Evolutionary conservation across 2,113 vertebrate species (phyloP), one percentile per base, ranked within the genome.

Genomic region (Microcebus murinus): DNA sequence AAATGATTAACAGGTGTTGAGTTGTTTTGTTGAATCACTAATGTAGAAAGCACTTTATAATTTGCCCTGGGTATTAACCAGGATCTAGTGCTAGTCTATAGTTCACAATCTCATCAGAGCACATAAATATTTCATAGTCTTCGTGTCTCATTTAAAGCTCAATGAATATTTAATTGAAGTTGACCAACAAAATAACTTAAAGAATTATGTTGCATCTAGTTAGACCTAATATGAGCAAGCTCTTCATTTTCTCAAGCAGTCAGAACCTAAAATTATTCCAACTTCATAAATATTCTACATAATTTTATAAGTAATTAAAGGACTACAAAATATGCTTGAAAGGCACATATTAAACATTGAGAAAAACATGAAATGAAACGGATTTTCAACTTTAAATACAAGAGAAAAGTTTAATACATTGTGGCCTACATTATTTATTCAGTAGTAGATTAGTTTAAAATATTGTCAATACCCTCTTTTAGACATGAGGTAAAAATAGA

Each of bases 81-180:
- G 90, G 79, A 95, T 95, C 81, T 94, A 88, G 48, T 91, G 94
- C 87, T 94, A 88, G 48, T 86, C 73, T 76, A 81, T 42, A 63
- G 74, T 76, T 97, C 93, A 96, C 65, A 95, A 67, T 94, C 94
- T 97, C 91, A 77, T 97, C 89, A 93, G 42, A 91, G 57, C 67
- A 97, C 0, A 42, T 97, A 97, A 97, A 97, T 97, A 97, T 97
- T 96, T 97, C 79, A 91, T 71, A 68, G 90, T 77, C 76, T 97
- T 80, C 90, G 95, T 0, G 0, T 94, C 81, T 63, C 92, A 93
- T 97, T 98, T 77, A 88, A 97, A 97, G 36, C 59, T 96, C 95
- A 95, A 92, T 97, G 86, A 98, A 96, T 97, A 96, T 98, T 96
- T 91, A 94, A 97, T 88, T 96, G 88, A 84, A 98, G 95, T 95